Base-by-base conservation (phyloP, 2,113 vertebrate genomes). In the Butastur rufipennis region DNA sequence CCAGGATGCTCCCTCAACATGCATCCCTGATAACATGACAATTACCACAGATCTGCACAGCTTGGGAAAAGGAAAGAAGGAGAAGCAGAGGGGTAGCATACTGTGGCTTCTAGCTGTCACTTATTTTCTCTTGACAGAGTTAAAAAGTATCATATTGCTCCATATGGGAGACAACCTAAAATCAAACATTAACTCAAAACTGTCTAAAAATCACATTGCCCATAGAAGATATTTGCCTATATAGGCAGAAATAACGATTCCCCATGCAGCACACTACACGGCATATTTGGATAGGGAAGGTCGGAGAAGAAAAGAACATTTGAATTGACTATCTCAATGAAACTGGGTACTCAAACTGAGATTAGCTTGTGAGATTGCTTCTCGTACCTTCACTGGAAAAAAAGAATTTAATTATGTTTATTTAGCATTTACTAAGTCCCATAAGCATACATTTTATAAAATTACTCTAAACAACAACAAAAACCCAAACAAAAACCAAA, bases 1-100 rank as follows among this genome's bases (percentile, higher is more conserved):
- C 91, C 90, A 96, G 95, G 93, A 83, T 93, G 96, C 75, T 97
- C 96, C 78, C 95, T 98, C 94, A 96, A 97, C 97, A 97, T 92
- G 72, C 77, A 85, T 96, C 97, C 52, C 52, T 61, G 95, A 95
- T 92, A 95, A 89, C 78, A 84, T 91, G 90, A 95, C 92, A 89
- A 81, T 93, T 95, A 96, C 63, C 95, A 95, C 70, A 95, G 91
- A 95, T 93, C 91, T 88, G 93, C 91, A 96, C 56, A 94, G 93
- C 82, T 90, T 86, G 91, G 92, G 73, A 84, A 88, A 93, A 92
- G 81, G 92, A 85, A 93, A 93, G 79, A 59, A 90, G 93, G 96
- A 95, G 75, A 94, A 95, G 92, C 67, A 96, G 90, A 92, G 84
- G 86, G 89, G 71, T 62, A 79, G 55, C 40, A 88, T 47, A 65